phyloP scores from a whole-genome alignment of 2,888 invertebrate genomes.

The Aromia moschata region DNA sequence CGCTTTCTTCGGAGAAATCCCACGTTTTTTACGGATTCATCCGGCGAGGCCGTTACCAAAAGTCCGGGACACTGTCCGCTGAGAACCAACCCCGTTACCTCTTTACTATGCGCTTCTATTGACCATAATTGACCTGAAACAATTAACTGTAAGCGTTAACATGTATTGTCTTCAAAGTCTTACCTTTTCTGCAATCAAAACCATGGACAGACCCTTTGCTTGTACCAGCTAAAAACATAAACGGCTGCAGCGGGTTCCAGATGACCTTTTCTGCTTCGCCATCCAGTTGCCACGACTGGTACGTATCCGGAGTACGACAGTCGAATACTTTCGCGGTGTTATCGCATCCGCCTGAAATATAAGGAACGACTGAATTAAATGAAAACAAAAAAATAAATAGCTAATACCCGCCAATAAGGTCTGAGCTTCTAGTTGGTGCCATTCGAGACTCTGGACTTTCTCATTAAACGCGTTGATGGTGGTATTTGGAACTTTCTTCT shows the following conservation, averaged over 20 bases:
- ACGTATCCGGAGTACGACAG: conserved; percentile 71
- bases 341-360: conserved; percentile 80
- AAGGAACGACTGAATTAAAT: not conserved
- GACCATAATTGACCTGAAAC: conserved; percentile 58
- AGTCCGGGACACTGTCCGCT: conserved; percentile 79
- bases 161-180: not conserved
- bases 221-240: conserved; percentile 77
- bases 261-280: conserved; percentile 87
- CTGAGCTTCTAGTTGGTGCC: conserved; percentile 86
- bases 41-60: conserved; percentile 80
- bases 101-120: conserved; percentile 76
- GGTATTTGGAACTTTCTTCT: conserved; percentile 78
- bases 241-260: conserved; percentile 85
- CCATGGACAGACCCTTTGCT: conserved; percentile 75
- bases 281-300: conserved; percentile 76
- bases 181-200: conserved; percentile 75
- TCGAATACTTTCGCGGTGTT: conserved; percentile 82
- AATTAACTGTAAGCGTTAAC: too few relatives aligned
- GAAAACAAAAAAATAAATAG: not conserved
- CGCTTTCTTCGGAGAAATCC: conserved; percentile 69
- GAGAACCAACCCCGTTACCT: conserved; percentile 83
- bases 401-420: conserved; percentile 74
- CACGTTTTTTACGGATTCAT: conserved; percentile 87
- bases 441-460: conserved; percentile 84
- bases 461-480: conserved; percentile 79